Evolutionary conservation across 2,113 vertebrate genomes (phyloP).

Genomic region (Panthera tigris): DNA sequence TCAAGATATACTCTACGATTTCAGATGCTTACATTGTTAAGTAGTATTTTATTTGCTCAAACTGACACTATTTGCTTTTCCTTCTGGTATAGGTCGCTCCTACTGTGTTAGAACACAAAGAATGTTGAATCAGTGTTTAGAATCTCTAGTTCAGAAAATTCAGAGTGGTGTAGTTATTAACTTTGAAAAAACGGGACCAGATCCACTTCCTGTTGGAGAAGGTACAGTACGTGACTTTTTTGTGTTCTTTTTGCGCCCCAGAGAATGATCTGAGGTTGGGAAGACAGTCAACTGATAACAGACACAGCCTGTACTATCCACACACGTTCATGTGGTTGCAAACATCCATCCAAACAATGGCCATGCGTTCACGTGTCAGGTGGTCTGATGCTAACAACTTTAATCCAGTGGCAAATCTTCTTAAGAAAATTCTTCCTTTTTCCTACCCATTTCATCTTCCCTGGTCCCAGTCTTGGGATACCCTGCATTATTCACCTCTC

Average conservation of each 20-base stretch:
- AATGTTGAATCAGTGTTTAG: constrained; percentile 91
- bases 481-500: neutral
- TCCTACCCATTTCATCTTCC: neutral
- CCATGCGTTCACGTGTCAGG: neutral
- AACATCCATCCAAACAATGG: neutral
- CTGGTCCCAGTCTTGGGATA: neutral
- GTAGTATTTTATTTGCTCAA: constrained; percentile 9
- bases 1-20: constrained; percentile 33
- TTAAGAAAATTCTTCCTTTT: neutral
- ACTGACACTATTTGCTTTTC: constrained; percentile 32
- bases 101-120: constrained; percentile 90
- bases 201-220: constrained; percentile 87
- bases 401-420: constrained; percentile 9
- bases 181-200: constrained; percentile 90
- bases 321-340: neutral
- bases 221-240: constrained; percentile 77
- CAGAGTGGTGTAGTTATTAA: constrained; percentile 91
- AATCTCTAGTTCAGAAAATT: constrained; percentile 90
- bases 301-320: neutral
- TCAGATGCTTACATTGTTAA: constrained; percentile 14
- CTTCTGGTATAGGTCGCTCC: constrained; percentile 84
- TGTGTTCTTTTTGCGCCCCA: neutral
- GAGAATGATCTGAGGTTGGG: neutral
- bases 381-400: constrained; percentile 22
- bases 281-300: neutral